Evolutionary conservation across 1,140 invertebrate genomes (phyloP).

Genomic region (Temnothorax nylanderi): DNA sequence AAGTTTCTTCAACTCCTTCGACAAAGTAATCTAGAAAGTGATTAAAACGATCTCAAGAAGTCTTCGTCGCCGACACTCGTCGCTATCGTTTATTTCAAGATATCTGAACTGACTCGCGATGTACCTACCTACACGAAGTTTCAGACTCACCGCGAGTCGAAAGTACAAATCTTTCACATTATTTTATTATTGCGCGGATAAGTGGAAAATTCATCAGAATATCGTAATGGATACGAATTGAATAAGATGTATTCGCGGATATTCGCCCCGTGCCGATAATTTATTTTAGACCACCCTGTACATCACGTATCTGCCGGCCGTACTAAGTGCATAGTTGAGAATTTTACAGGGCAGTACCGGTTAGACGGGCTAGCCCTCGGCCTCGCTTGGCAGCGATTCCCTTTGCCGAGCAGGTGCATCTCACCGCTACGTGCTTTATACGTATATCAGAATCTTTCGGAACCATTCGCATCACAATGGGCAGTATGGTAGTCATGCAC

Average conservation of each 20-base stretch:
- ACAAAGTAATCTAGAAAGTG: slow-evolving; percentile 54
- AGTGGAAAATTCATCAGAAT: neutral
- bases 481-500: slow-evolving; percentile 45
- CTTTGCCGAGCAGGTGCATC: slow-evolving; percentile 76
- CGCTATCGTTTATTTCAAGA: slow-evolving; percentile 23
- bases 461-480: slow-evolving; percentile 54
- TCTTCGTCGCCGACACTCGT: neutral
- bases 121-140: neutral
- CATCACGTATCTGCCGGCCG: slow-evolving; percentile 29
- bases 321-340: slow-evolving; percentile 79
- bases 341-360: slow-evolving; percentile 80
- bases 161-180: neutral
- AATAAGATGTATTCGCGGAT: neutral
- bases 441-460: slow-evolving; percentile 63
- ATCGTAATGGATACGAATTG: neutral
- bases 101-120: neutral
- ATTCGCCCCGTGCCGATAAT: neutral
- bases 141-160: neutral
- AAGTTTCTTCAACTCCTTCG: slow-evolving; percentile 34
- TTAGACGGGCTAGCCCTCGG: slow-evolving; percentile 79
- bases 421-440: slow-evolving; percentile 33
- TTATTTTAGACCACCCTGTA: slow-evolving; percentile 60
- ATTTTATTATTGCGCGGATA: neutral
- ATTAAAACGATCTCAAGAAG: slow-evolving; percentile 48
- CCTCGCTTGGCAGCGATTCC: slow-evolving; percentile 72